Percentiles rank a stretch among this genome's conserved stretches.
These are phyloP conservation scores for Bembecia ichneumoniformis DNA, from an alignment of 2,888 invertebrate genomes.

Conservation along the genomic window DNA sequence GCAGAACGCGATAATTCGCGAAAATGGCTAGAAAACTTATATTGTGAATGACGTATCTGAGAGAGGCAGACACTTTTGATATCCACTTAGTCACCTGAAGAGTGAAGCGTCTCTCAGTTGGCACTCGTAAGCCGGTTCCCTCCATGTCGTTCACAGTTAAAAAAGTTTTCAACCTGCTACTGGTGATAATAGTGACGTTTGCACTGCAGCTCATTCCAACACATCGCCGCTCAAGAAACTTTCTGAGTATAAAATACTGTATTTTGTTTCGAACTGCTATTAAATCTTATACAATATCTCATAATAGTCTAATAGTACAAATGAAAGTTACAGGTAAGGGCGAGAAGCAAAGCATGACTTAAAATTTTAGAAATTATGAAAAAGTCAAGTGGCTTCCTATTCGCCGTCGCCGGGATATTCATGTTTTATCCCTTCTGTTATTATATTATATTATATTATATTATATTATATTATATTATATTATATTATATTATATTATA, in stretches of 20 bases:
- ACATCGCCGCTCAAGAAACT: not conserved
- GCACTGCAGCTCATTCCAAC: not conserved
- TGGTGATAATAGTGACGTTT: slow-evolving; percentile 28
- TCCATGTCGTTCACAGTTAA: slow-evolving; percentile 33
- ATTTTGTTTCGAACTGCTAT: not conserved
- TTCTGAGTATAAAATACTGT: not conserved
- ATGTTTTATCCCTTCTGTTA: too few species aligned
- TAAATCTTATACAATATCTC: too few species aligned
- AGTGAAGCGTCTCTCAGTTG: slow-evolving; percentile 31
- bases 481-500: too few species aligned
- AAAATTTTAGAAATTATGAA: too few species aligned
- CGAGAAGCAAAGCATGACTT: too few species aligned
- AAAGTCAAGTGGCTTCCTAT: too few species aligned
- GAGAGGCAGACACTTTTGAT: slow-evolving; percentile 39
- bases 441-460: too few species aligned
- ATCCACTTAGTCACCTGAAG: slow-evolving; percentile 35
- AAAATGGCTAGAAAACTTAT: slow-evolving; percentile 44
- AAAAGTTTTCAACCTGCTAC: slow-evolving; percentile 52
- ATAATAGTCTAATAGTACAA: too few species aligned
- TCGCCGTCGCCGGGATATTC: too few species aligned
- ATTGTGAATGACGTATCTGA: slow-evolving; percentile 58
- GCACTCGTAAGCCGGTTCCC: slow-evolving; percentile 36
- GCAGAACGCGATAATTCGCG: slow-evolving; percentile 26
- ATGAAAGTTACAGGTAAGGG: too few species aligned
- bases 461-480: too few species aligned